Evolutionary conservation across 2,797 vertebrate species (phyloP).

Genomic region (Valencia hispanica): DNA sequence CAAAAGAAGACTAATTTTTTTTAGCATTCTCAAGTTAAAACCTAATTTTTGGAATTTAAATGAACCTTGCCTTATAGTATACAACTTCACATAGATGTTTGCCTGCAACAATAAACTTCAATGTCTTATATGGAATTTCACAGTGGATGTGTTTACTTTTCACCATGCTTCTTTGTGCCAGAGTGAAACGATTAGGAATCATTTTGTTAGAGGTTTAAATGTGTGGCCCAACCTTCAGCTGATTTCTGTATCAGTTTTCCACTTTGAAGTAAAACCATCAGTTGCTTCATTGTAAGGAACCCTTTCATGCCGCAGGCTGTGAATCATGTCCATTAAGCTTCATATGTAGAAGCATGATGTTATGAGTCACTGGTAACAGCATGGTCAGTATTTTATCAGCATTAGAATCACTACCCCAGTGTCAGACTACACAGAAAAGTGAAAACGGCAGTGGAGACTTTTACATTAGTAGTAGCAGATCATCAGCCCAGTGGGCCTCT

Average conservation of each 20-base stretch:
- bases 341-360: background rate
- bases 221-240: background rate
- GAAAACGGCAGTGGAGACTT: constrained; percentile 20
- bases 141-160: background rate
- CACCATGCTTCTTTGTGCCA: background rate
- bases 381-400: constrained; percentile 3
- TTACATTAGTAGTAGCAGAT: constrained; percentile 15
- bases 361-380: constrained; percentile 11
- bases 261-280: background rate
- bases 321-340: constrained; percentile 7
- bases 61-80: background rate
- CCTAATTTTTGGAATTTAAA: background rate
- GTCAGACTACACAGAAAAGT: constrained; percentile 20
- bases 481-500: constrained; percentile 22
- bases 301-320: background rate
- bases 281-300: background rate
- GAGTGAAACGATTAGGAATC: background rate
- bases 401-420: constrained; percentile 16
- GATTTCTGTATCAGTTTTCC: background rate
- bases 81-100: background rate
- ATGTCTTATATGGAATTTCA: no score
- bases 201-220: background rate
- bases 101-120: background rate
- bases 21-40: background rate
- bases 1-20: background rate